A percentile compares a stretch with the other conserved stretches of the same genome.
Conservation (phyloP, 2,113 vertebrate genomes). For the Eudorcas thomsonii region DNA sequence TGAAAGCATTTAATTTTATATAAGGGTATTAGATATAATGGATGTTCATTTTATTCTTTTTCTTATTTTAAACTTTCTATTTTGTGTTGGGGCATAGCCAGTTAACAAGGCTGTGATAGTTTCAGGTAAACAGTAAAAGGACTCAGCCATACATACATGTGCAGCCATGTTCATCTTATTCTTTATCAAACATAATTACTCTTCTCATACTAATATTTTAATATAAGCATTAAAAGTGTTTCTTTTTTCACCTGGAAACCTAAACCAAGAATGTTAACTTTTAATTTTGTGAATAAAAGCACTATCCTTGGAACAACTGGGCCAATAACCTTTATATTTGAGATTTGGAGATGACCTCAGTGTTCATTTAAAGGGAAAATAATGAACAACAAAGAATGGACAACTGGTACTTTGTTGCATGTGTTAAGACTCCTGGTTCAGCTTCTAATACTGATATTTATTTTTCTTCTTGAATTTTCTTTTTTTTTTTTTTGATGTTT, state of each 20-base stretch:
- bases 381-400: not conserved
- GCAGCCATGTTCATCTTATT: not conserved
- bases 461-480: not conserved
- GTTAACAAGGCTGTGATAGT: not conserved
- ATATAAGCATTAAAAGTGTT: not conserved
- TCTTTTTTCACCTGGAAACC: not conserved
- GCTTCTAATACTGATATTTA: not conserved
- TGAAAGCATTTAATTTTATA: slow-evolving; percentile 3
- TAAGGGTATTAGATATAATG: not conserved
- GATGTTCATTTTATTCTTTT: not conserved
- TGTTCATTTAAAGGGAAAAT: not conserved
- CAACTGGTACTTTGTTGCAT: not conserved
- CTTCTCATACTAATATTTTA: not conserved
- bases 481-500: too few species aligned
- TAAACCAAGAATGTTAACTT: not conserved
- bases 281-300: not conserved
- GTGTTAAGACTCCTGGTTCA: not conserved
- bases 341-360: not conserved
- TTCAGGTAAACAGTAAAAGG: not conserved
- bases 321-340: not conserved
- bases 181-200: not conserved
- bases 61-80: not conserved
- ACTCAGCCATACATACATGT: not conserved
- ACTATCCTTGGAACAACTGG: not conserved
- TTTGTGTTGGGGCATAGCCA: not conserved